These are phyloP conservation scores for Cecidostiba fungosa DNA, from an alignment of 2,888 invertebrate species.

Conservation along the genomic window DNA sequence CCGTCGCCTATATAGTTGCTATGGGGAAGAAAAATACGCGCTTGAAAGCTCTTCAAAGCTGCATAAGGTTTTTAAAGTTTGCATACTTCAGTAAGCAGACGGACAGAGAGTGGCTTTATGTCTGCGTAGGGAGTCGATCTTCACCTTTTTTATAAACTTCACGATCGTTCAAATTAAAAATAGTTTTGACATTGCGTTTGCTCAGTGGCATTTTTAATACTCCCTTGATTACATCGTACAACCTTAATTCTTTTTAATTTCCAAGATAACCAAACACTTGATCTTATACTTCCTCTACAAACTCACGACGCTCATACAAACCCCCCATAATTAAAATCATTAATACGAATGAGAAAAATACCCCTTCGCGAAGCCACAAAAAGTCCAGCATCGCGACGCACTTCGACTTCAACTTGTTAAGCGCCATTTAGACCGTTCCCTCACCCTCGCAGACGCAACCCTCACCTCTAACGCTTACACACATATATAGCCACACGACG, in stretches of 20 bases:
- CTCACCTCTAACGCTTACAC: not conserved
- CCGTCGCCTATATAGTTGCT: not conserved
- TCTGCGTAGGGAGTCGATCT: not conserved
- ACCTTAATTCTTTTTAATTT: not conserved
- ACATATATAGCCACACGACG: not conserved
- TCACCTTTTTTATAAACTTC: not conserved
- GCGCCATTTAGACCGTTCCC: constrained; percentile 17
- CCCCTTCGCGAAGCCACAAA: not conserved
- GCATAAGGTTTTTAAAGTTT: constrained; percentile 29
- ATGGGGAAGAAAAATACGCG: not conserved
- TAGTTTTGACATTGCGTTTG: too few species aligned
- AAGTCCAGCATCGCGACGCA: not conserved
- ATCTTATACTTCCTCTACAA: too few species aligned
- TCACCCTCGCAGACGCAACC: not conserved
- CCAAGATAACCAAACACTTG: not conserved
- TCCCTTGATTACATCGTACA: not conserved
- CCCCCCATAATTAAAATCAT: not conserved
- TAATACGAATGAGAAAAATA: not conserved
- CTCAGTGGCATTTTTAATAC: not conserved
- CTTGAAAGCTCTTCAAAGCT: constrained; percentile 40
- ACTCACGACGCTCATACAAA: too few species aligned
- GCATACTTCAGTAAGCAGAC: constrained; percentile 14
- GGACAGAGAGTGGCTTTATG: not conserved
- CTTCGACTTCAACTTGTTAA: constrained; percentile 47
- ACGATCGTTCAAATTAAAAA: not conserved